A percentile compares a stretch with the other conserved stretches of the same genome.
phyloP scores from a whole-genome alignment of 1,140 invertebrate species.

The Bathynomus jamesi region DNA sequence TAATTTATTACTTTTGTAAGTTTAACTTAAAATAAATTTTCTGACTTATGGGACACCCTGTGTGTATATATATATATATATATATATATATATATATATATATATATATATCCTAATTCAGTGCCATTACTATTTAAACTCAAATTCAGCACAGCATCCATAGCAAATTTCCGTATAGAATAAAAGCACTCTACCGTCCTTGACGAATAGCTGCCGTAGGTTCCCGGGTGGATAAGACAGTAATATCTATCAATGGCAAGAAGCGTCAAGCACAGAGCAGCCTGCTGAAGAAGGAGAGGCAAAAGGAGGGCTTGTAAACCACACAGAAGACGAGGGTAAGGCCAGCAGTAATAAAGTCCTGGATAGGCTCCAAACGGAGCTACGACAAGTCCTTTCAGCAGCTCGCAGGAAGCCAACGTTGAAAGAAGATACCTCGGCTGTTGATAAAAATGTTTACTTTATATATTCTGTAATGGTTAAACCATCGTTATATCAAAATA shows the following conservation, averaged over 20 bases:
- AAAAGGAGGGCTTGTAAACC: slow-evolving; percentile 4
- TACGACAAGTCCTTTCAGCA: slow-evolving; percentile 8
- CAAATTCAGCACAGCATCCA: no score
- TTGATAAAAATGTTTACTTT: not conserved
- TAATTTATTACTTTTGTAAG: no score
- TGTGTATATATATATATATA: no score
- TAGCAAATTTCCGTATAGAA: no score
- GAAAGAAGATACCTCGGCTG: slow-evolving; percentile 15
- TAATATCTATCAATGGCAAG: slow-evolving; percentile 13
- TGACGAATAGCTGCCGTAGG: not conserved
- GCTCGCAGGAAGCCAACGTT: slow-evolving; percentile 4
- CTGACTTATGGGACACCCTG: no score
- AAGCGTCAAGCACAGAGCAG: slow-evolving; percentile 4
- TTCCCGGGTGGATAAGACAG: slow-evolving; percentile 14
- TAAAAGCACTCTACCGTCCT: slow-evolving; percentile 6
- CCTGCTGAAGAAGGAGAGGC: slow-evolving; percentile 12
- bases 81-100: no score
- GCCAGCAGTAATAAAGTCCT: slow-evolving; percentile 14
- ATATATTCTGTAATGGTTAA: no score
- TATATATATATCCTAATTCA: no score
- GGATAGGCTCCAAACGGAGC: slow-evolving; percentile 11
- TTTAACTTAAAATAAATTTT: no score
- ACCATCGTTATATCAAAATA: no score
- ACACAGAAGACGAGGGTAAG: slow-evolving; percentile 9
- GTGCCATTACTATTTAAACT: no score